Base-by-base conservation (phyloP, 2,797 vertebrate species). In the Eulemur rubriventer region DNA sequence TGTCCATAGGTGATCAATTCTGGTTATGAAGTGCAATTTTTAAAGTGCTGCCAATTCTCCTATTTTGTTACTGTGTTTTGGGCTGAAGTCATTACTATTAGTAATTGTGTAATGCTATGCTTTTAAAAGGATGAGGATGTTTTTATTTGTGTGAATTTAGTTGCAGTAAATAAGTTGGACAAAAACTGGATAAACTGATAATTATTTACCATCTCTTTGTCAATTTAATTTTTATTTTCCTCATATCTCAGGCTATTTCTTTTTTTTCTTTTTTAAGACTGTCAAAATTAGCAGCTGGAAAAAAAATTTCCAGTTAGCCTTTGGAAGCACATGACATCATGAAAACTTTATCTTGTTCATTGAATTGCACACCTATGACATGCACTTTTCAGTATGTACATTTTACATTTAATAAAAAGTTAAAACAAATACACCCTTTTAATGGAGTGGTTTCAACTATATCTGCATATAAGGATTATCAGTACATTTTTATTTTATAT, bases 71-170 rank as follows among this genome's bases (percentile, higher is more conserved):
- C 28, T 67, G 2, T 90, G 14, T 55, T 73, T 84, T 33, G 24
- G 14, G 33, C 26, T 78, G 28, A 38, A 76, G 33, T n/a, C 14
- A 94, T 57, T 95, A 92, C 87, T 96, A 85, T 57, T 95, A 92
- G 87, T 96, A 85, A 88, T 38, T 85, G 6, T 33, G 55, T n/a
- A 75, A 30, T 82, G 24, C 33, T 73, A 41, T 65, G 46, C n/a
- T 57, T 69, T 84, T 73, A 33, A 30, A 91, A 94, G 4, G 9
- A 78, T 43, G 65, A 57, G 3, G 5, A 83, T 72, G 2, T 38
- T 95, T 96, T 96, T 90, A 82, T 94, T 81, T 70, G 14, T 61
- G 88, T 69, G 55, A 88, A 91, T 65, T 86, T 30, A 92, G 35
- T 59, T 72, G 6, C 26, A 52, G 12, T 73, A 79, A 91, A 35